Evolutionary conservation across 2,888 invertebrate species (phyloP).

Genomic region (Pseudanteris insignis): DNA sequence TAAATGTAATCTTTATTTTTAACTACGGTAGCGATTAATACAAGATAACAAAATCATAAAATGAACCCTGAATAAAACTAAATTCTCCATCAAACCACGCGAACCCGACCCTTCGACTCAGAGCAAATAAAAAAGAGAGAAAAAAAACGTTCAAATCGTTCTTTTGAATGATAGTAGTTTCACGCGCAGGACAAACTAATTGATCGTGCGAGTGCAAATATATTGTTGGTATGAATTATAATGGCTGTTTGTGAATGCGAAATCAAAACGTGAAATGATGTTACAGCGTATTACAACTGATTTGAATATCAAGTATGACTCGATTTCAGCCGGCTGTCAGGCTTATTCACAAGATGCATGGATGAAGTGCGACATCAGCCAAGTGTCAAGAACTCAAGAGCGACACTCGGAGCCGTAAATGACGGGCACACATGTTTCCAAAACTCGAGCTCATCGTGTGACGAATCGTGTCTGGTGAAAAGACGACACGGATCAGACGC

Average conservation of each 20-base stretch:
- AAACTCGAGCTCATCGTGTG: conserved; percentile 55
- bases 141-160: neutral
- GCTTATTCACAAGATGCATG: conserved; percentile 38
- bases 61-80: too few species aligned
- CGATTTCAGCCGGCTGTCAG: conserved; percentile 53
- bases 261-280: conserved; percentile 1
- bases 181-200: too few species aligned
- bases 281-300: conserved; percentile 1
- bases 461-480: conserved; percentile 52
- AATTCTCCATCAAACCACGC: too few species aligned
- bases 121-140: too few species aligned
- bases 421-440: conserved; percentile 57
- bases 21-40: too few species aligned
- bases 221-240: conserved; percentile 2
- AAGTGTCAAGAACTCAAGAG: conserved; percentile 25
- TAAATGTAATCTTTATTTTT: too few species aligned
- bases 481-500: conserved; percentile 31
- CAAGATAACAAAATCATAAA: too few species aligned
- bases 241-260: conserved; percentile 1
- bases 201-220: conserved; percentile 5
- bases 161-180: neutral
- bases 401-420: conserved; percentile 10
- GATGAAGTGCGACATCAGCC: conserved; percentile 13
- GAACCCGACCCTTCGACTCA: too few species aligned
- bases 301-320: conserved; percentile 24